Evolutionary conservation across 2,888 invertebrate species (phyloP).

Genomic region (Ophraella communa): DNA sequence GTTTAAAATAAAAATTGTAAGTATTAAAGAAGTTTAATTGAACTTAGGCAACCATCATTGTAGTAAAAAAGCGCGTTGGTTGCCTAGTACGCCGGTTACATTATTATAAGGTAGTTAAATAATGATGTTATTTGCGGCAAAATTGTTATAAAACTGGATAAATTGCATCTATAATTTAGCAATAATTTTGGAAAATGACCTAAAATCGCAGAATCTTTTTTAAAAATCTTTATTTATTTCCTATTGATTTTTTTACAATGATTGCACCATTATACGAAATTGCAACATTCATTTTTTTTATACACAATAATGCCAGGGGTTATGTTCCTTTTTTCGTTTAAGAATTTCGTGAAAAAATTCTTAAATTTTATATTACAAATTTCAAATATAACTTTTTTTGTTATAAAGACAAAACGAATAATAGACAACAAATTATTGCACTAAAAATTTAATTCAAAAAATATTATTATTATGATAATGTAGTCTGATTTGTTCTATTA

Average conservation of each 20-base stretch:
- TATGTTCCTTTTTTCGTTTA: slow-evolving; percentile 56
- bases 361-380: slow-evolving; percentile 32
- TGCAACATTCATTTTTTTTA: slow-evolving; percentile 57
- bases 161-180: slow-evolving; percentile 8
- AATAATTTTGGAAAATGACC: slow-evolving; percentile 6
- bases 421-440: slow-evolving; percentile 41
- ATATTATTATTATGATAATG: slow-evolving; percentile 41
- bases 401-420: slow-evolving; percentile 30
- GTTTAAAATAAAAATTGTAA: too few relatives aligned
- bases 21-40: too few relatives aligned
- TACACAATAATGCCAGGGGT: slow-evolving; percentile 61
- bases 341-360: slow-evolving; percentile 40
- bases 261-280: slow-evolving; percentile 59
- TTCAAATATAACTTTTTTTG: slow-evolving; percentile 33
- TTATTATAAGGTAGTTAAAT: too few relatives aligned
- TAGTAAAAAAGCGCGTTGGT: too few relatives aligned
- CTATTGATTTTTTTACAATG: slow-evolving; percentile 52
- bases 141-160: neutral
- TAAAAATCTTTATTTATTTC: slow-evolving; percentile 43
- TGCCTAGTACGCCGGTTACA: too few relatives aligned
- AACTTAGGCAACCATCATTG: too few relatives aligned
- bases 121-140: neutral
- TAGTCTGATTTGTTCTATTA: slow-evolving; percentile 37
- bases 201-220: slow-evolving; percentile 35
- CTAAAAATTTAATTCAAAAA: slow-evolving; percentile 23